phyloP scores from a whole-genome alignment of 2,797 vertebrate species.

The Acipenser oxyrinchus region DNA sequence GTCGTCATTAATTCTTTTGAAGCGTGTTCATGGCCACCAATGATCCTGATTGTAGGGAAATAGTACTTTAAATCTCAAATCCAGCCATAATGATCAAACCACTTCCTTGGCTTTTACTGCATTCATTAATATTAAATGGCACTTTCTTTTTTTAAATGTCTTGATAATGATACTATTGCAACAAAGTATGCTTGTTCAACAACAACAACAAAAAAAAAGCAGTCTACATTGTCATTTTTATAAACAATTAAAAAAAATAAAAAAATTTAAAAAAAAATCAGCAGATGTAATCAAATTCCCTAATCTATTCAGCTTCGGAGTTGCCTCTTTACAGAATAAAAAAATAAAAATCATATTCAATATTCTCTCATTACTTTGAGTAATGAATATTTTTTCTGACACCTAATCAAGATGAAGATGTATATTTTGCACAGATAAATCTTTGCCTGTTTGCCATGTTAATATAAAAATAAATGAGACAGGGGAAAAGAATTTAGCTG shows the following conservation, averaged over 20 bases:
- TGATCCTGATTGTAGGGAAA: slow-evolving; percentile 54
- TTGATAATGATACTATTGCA: slow-evolving; percentile 31
- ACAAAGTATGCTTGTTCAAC: too few species aligned
- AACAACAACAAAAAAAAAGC: too few species aligned
- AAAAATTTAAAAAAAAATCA: slow-evolving; percentile 43
- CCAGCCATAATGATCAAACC: slow-evolving; percentile 41
- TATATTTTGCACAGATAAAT: slow-evolving; percentile 35
- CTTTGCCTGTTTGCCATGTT: slow-evolving; percentile 23
- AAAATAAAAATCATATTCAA: slow-evolving; percentile 21
- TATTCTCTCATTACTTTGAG: slow-evolving; percentile 39
- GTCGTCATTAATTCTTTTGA: too few species aligned
- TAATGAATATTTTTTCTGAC: slow-evolving; percentile 34
- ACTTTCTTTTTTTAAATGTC: slow-evolving; percentile 41
- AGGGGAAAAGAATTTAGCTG: slow-evolving; percentile 19
- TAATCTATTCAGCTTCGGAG: slow-evolving; percentile 45
- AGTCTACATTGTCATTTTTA: slow-evolving; percentile 34
- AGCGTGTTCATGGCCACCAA: slow-evolving; percentile 54
- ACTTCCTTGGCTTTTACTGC: slow-evolving; percentile 57
- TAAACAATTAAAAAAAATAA: slow-evolving; percentile 49
- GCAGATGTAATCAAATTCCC: slow-evolving; percentile 43
- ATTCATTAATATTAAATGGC: slow-evolving; percentile 67
- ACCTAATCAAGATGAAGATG: slow-evolving; percentile 52
- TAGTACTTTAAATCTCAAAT: slow-evolving; percentile 55
- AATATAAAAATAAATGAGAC: slow-evolving; percentile 34
- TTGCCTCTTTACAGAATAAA: slow-evolving; percentile 48